phyloP scores from a whole-genome alignment of 2,113 vertebrate genomes.

The Mirza zaza region DNA sequence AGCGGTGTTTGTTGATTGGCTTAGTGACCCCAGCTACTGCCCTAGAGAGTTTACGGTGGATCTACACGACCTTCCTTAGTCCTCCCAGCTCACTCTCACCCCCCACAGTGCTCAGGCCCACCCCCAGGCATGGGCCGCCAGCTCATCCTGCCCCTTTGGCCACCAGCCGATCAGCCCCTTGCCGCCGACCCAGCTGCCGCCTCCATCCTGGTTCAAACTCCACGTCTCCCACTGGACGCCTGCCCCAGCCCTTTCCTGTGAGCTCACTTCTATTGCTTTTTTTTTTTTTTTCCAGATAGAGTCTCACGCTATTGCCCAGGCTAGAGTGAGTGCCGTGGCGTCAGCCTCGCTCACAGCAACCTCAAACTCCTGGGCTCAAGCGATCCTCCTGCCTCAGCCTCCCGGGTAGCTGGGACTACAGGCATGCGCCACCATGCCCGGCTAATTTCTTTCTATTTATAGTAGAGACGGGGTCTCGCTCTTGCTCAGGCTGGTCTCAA shows the following conservation, averaged over 20 bases:
- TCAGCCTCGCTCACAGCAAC: not conserved
- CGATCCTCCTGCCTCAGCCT: not conserved
- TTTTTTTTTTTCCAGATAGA: not conserved
- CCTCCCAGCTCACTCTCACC: not conserved
- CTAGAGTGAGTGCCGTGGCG: not conserved
- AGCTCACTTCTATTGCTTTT: not conserved
- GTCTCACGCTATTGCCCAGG: not conserved
- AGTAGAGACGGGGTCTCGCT: too few relatives aligned
- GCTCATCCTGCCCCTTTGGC: not conserved
- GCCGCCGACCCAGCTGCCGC: not conserved
- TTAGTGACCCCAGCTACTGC: not conserved
- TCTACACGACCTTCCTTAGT: not conserved
- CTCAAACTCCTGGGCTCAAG: not conserved
- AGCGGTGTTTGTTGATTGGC: not conserved
- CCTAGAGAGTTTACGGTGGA: not conserved
- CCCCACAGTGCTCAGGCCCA: not conserved
- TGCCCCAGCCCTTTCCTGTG: not conserved
- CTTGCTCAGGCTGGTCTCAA: too few relatives aligned
- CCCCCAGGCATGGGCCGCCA: not conserved
- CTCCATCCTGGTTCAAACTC: not conserved
- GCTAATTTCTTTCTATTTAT: too few relatives aligned
- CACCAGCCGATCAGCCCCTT: not conserved
- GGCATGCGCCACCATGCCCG: too few relatives aligned
- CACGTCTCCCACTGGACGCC: fast-evolving
- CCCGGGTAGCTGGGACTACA: not conserved